These are phyloP conservation scores for Agrochola lota DNA, from an alignment of 2,888 invertebrate species.

Conservation along the genomic window DNA sequence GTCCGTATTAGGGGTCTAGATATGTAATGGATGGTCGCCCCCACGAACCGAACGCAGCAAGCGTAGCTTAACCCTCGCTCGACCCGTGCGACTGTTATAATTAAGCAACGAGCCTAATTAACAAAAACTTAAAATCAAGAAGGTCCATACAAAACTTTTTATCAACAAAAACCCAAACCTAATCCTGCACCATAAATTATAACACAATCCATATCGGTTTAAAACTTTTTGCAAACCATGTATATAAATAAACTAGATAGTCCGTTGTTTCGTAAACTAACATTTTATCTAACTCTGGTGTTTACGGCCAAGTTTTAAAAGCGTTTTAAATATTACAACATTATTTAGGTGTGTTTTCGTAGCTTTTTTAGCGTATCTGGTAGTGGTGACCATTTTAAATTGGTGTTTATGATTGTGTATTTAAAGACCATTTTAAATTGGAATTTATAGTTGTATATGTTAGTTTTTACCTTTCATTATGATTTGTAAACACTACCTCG, in stretches of 20 bases:
- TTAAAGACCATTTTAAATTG: neutral
- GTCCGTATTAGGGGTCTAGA: too few species aligned
- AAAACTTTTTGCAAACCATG: conserved; percentile 49
- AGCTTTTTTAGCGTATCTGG: conserved; percentile 16
- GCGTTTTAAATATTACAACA: conserved; percentile 48
- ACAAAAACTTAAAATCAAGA: neutral
- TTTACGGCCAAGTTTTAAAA: conserved; percentile 44
- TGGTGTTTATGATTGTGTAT: too few species aligned
- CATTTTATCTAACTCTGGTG: conserved; percentile 48
- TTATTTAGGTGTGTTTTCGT: conserved; percentile 25
- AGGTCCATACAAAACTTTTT: neutral
- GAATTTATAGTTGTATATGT: too few species aligned
- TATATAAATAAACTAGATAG: conserved; percentile 52
- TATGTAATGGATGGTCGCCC: neutral
- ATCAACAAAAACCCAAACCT: neutral
- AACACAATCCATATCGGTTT: conserved; percentile 25
- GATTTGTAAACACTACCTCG: too few species aligned
- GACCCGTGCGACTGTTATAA: neutral
- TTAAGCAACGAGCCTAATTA: neutral
- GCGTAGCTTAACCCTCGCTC: neutral
- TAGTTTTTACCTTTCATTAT: too few species aligned
- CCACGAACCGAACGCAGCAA: neutral
- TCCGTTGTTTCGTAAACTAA: conserved; percentile 47
- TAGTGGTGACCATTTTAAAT: neutral
- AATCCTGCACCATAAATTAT: conserved; percentile 24